These are phyloP conservation scores for Venustaconcha ellipsiformis DNA, from an alignment of 1,140 invertebrate genomes.

Conservation along the genomic window DNA sequence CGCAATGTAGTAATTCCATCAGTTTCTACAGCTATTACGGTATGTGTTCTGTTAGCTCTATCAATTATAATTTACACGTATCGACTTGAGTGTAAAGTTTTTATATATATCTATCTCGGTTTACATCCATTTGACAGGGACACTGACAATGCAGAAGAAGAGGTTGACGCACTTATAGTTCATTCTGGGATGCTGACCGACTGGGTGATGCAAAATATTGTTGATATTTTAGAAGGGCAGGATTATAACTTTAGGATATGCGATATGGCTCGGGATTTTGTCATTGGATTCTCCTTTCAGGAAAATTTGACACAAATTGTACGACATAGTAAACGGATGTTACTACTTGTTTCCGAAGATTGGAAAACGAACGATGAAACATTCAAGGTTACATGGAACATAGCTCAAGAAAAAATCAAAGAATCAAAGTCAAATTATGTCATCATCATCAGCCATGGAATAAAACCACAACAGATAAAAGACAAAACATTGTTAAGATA, in stretches of 20 bases:
- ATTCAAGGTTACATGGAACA: constrained; percentile 37
- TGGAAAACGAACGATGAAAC: constrained; percentile 27
- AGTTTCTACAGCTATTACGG: constrained; percentile 21
- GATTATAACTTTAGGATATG: constrained; percentile 37
- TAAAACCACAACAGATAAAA: constrained; percentile 20
- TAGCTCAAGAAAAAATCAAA: constrained; percentile 45
- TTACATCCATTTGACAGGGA: constrained; percentile 56
- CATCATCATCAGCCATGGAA: constrained; percentile 34
- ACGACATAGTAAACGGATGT: constrained; percentile 43
- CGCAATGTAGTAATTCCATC: constrained; percentile 28
- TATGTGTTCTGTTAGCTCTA: constrained; percentile 31
- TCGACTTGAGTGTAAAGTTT: constrained; percentile 42
- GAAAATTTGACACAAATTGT: constrained; percentile 49
- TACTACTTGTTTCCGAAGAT: constrained; percentile 39
- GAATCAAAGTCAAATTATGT: constrained; percentile 42
- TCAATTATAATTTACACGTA: constrained; percentile 32
- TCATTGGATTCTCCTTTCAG: constrained; percentile 41
- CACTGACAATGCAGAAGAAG: constrained; percentile 24
- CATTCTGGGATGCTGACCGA: constrained; percentile 34
- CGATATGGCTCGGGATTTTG: constrained; percentile 46
- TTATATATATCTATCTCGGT: constrained; percentile 49
- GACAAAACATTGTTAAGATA: constrained; percentile 39
- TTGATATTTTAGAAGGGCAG: constrained; percentile 34
- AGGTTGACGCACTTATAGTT: constrained; percentile 42
- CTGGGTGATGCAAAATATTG: constrained; percentile 46